Conservation (phyloP, 2,797 vertebrate genomes). For the Echeneis naucrates region DNA sequence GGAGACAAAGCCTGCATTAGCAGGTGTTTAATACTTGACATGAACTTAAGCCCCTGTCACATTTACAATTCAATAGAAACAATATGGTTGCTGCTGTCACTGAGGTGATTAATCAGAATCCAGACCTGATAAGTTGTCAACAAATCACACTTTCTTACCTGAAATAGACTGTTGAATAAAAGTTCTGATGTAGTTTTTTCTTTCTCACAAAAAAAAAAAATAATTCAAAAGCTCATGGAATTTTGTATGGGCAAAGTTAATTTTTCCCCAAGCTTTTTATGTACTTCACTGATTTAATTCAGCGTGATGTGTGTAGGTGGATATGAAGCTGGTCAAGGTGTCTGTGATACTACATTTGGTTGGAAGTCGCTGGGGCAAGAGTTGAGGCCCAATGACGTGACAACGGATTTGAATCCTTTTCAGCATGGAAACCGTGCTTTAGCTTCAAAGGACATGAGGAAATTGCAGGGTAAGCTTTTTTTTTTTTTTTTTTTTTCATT, state of each 20-base stretch:
- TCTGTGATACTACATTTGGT: slow-evolving; percentile 98
- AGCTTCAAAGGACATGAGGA: slow-evolving; percentile 99
- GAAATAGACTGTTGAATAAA: background rate
- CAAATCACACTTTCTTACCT: background rate
- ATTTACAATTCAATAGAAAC: background rate
- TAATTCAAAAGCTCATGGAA: background rate
- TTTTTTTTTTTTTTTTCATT: too few species aligned
- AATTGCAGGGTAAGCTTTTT: slow-evolving; percentile 95
- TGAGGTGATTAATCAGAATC: background rate
- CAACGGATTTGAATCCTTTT: slow-evolving; percentile 94
- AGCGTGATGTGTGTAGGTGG: slow-evolving; percentile 83
- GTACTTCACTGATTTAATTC: background rate
- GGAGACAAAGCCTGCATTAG: too few species aligned
- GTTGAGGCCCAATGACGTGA: slow-evolving; percentile 99
- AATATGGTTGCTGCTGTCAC: background rate
- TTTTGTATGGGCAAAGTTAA: background rate
- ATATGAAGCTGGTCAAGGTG: slow-evolving; percentile 95
- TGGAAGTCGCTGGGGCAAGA: slow-evolving; percentile 99
- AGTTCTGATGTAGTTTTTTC: background rate
- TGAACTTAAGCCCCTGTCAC: too few species aligned
- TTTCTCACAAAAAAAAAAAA: background rate
- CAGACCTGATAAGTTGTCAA: background rate
- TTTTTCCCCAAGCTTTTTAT: background rate
- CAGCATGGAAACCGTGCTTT: slow-evolving; percentile 99
- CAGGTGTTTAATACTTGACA: too few species aligned